Percentiles rank a stretch among this genome's conserved stretches.
Conservation (phyloP, 1,140 invertebrate genomes). For the Megalopta genalis region DNA sequence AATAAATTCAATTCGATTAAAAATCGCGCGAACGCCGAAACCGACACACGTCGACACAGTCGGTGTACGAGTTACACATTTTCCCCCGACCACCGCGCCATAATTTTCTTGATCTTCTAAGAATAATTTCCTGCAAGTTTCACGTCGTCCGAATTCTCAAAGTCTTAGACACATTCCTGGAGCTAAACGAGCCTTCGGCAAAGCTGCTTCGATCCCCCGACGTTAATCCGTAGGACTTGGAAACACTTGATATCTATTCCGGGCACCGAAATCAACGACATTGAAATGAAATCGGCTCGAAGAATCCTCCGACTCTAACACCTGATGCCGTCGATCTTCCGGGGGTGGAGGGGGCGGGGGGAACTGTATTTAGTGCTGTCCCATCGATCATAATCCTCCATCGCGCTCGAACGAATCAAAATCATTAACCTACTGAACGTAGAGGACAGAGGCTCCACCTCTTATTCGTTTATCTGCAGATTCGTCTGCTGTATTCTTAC, state of each 20-base stretch:
- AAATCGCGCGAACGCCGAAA: no score
- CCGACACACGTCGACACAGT: no score
- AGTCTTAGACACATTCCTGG: background rate
- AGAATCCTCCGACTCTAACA: background rate
- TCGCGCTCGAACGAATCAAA: background rate
- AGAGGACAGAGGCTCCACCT: no score
- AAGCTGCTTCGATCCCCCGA: background rate
- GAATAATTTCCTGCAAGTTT: background rate
- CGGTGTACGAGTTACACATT: no score
- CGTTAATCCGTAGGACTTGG: background rate
- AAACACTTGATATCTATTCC: constrained; percentile 1
- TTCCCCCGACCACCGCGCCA: background rate
- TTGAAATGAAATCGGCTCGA: background rate
- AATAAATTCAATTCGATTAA: no score
- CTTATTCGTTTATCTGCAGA: no score
- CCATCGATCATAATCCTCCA: background rate
- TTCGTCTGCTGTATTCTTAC: no score
- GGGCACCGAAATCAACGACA: background rate
- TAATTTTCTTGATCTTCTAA: background rate
- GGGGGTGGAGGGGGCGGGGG: no score
- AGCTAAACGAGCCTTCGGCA: background rate
- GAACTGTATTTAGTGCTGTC: no score
- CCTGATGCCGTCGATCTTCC: background rate
- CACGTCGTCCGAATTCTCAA: background rate
- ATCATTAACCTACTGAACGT: no score